Evolutionary conservation across 2,888 invertebrate genomes (phyloP).

Genomic region (Cancer borealis): DNA sequence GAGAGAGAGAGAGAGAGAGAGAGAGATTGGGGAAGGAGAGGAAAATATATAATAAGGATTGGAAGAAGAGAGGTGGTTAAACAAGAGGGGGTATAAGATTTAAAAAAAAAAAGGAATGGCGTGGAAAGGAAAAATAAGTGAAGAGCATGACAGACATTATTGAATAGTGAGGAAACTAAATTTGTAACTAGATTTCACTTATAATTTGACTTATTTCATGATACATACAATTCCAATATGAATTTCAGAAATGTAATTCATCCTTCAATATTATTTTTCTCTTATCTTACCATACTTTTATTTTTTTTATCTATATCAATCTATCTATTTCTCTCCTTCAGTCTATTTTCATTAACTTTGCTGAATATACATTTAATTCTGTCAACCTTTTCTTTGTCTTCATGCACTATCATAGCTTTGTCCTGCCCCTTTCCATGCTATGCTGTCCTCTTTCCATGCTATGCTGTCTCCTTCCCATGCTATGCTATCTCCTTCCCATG

Average conservation of each 20-base stretch:
- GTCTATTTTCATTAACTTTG: neutral
- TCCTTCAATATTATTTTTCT: neutral
- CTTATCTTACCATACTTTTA: neutral
- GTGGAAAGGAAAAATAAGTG: neutral
- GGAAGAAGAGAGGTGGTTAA: too few relatives aligned
- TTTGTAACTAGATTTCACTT: neutral
- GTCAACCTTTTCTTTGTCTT: neutral
- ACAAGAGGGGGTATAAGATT: too few relatives aligned
- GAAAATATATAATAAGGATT: neutral
- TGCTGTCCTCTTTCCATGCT: neutral
- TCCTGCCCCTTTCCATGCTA: neutral
- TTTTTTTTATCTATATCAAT: neutral
- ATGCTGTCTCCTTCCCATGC: neutral
- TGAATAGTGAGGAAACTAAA: neutral
- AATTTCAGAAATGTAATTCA: neutral
- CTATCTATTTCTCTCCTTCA: slow-evolving; percentile 16
- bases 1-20: too few relatives aligned
- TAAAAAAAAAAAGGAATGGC: neutral
- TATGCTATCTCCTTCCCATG: neutral
- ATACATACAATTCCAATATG: slow-evolving; percentile 16
- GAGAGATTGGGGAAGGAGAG: neutral
- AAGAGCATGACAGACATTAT: neutral
- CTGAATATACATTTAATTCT: neutral
- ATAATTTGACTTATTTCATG: neutral
- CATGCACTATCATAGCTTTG: neutral